Evolutionary conservation across 1,140 invertebrate genomes (phyloP), one percentile per base, ranked within the genome.

Genomic region (Ooceraea biroi): DNA sequence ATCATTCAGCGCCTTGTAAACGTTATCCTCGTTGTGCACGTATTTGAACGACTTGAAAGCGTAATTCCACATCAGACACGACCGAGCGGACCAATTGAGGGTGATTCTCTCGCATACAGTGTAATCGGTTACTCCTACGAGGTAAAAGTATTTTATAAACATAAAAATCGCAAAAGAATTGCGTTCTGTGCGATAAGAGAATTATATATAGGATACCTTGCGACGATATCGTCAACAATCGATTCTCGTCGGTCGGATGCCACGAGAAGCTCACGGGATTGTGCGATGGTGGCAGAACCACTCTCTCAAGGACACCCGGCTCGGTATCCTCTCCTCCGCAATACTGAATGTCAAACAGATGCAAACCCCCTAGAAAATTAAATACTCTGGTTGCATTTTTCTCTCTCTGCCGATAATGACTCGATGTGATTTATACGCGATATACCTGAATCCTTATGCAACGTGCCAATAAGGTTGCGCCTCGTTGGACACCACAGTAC

Each of bases 401-500:
- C 30, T 73, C 17, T 66, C 22, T 66, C 44, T 76, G 7, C 58
- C 2, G 2, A 4, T 73, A 84, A 41, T 0, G 60, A 19, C 11
- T 68, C 52, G 27, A 50, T 27, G 0, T 14, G 60, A 4, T 0
- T 14, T 19, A 27, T 27, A 46, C 0, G 30, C 58, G n/a, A n/a
- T 68, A 48, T 92, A 94, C 93, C 92, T 63, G 93, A 94, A 77
- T 98, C 97, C 90, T 96, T 96, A 90, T 97, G 96, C 71, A 98
- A 93, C 8, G 96, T 96, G 50, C 97, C 96, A 27, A 98, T 92
- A 44, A 98, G 94, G 92, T 97, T 98, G 46, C 95, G 95, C 90
- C 97, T 97, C n/a, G 98, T 98, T 10, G 98, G 98, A 93, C 98
- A 98, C 98, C 98, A 99, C 61, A 95, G 94, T 44, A 98, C 96